phyloP scores from a whole-genome alignment of 1,140 invertebrate genomes.

The Maniola jurtina region DNA sequence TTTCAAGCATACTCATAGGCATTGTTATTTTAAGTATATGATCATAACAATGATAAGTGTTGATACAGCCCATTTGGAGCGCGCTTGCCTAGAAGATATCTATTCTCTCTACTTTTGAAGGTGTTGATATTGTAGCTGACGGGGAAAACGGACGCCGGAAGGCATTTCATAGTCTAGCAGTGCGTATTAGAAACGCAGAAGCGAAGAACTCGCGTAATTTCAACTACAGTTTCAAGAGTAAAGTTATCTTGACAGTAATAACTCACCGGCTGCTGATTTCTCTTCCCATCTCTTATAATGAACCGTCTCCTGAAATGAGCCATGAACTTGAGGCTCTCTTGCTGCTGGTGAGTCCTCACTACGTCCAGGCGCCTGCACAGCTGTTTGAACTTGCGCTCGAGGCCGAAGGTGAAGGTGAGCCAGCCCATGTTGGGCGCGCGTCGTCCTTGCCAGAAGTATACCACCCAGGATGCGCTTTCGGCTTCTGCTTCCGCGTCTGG shows the following conservation, averaged over 20 bases:
- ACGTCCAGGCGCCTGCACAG: constrained; percentile 98
- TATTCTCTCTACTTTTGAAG: no score
- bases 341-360: constrained; percentile 97
- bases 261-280: constrained; percentile 81
- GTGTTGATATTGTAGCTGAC: no score
- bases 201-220: no score
- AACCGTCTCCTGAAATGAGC: constrained; percentile 98
- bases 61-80: constrained; percentile 99
- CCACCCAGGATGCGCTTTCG: constrained; percentile 93
- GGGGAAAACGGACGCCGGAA: no score
- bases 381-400: constrained; percentile 98
- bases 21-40: no score
- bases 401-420: constrained; percentile 98
- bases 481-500: constrained; percentile 83
- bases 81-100: no score
- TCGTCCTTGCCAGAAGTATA: constrained; percentile 98
- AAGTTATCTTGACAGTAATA: no score
- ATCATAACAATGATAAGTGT: no score
- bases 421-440: constrained; percentile 99
- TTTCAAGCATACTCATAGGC: no score
- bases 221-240: no score
- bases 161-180: no score
- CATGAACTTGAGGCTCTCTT: constrained; percentile 99
- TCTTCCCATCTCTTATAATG: constrained; percentile 94
- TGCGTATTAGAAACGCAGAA: no score